These are phyloP conservation scores for Triops cancriformis DNA, from an alignment of 1,140 invertebrate genomes.

Conservation along the genomic window DNA sequence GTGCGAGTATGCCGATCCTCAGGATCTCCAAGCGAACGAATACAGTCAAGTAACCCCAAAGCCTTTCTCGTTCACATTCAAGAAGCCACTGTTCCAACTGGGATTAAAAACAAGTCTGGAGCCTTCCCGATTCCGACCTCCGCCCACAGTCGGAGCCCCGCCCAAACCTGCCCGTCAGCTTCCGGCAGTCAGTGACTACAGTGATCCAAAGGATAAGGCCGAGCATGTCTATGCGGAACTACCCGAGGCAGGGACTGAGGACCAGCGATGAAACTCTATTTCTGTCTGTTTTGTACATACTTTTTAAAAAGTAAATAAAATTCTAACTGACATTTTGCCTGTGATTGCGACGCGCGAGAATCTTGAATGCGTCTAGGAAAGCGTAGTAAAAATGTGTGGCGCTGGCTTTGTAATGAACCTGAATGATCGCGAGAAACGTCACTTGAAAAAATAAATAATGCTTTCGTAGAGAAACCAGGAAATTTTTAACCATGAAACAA, in stretches of 20 bases:
- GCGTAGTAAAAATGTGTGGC: neutral
- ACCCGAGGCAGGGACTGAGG: conserved; percentile 25
- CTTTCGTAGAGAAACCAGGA: neutral
- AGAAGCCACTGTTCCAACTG: conserved; percentile 8
- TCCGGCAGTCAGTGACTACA: conserved; percentile 56
- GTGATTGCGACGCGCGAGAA: neutral
- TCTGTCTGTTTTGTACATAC: neutral
- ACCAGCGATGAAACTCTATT: neutral
- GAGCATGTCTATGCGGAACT: conserved; percentile 61
- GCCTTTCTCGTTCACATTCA: conserved; percentile 22
- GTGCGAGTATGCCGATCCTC: conserved; percentile 47
- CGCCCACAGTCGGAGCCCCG: conserved; percentile 23
- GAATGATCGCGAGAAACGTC: neutral
- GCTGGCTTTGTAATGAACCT: neutral
- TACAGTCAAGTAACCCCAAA: conserved; percentile 44
- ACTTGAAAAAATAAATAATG: neutral
- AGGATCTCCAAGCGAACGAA: conserved; percentile 41
- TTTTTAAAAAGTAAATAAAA: neutral
- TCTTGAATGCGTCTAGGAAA: neutral
- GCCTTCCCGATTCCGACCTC: neutral
- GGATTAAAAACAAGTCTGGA: neutral
- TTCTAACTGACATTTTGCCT: neutral
- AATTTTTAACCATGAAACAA: no score
- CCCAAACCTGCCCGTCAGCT: conserved; percentile 33
- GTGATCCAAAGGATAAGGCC: conserved; percentile 53